Conservation (phyloP, 1,140 invertebrate species). For the Zaprionus nigranus region DNA sequence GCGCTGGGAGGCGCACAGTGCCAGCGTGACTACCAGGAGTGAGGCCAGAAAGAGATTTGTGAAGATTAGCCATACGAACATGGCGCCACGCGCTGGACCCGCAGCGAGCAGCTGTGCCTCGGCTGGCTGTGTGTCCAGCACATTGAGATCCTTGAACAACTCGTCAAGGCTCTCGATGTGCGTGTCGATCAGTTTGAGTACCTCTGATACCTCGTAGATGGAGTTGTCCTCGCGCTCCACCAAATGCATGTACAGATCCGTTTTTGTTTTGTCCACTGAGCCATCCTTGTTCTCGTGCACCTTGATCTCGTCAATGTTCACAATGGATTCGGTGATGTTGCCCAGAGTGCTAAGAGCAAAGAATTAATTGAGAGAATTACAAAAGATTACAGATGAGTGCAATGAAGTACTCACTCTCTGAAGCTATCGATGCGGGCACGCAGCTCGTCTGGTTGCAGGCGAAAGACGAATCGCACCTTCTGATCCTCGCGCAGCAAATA, state of each 20-base stretch:
- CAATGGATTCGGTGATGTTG: conserved; percentile 94
- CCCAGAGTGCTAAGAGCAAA: conserved; percentile 89
- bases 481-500: conserved; percentile 97
- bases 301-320: conserved; percentile 96
- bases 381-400: fast-evolving
- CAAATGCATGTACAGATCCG: conserved; percentile 96
- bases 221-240: conserved; percentile 95
- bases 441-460: conserved; percentile 94
- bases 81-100: conserved; percentile 85
- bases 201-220: conserved; percentile 94
- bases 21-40: conserved; percentile 91
- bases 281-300: conserved; percentile 96
- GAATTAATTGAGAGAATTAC: neutral
- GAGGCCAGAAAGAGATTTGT: conserved; percentile 91
- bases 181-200: conserved; percentile 93
- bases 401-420: conserved; percentile 88
- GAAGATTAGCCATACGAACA: conserved; percentile 92
- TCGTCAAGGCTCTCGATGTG: conserved; percentile 95
- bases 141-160: conserved; percentile 96
- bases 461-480: conserved; percentile 95
- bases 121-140: conserved; percentile 94
- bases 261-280: conserved; percentile 96
- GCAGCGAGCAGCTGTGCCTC: conserved; percentile 87
- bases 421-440: conserved; percentile 91
- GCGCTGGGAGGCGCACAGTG: conserved; percentile 92